Conservation (phyloP, 2,113 vertebrate species). For the Sinocyclocheilus grahami region DNA sequence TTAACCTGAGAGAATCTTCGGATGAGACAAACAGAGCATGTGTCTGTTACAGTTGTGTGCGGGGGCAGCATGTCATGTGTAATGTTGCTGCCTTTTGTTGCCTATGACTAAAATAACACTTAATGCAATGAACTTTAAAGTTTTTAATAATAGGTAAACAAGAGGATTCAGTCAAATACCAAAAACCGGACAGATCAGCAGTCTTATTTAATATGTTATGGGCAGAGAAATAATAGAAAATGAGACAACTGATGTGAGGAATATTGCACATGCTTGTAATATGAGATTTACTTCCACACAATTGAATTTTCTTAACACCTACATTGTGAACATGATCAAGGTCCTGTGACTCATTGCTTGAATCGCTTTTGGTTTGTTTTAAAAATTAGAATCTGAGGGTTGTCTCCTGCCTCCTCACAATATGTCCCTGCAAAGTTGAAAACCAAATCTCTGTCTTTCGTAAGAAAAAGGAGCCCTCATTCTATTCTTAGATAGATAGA, state of each 20-base stretch:
- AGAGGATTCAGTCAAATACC: too few species aligned
- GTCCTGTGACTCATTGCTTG: constrained; percentile 18
- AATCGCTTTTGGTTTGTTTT: too few species aligned
- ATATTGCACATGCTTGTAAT: background rate
- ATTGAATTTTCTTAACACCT: background rate
- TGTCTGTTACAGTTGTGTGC: background rate
- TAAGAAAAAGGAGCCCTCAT: too few species aligned
- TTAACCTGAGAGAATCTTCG: background rate
- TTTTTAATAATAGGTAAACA: background rate
- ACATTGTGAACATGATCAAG: constrained; percentile 18
- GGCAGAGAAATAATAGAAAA: background rate
- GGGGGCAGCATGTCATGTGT: too few species aligned
- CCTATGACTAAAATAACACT: background rate
- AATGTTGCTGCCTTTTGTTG: background rate
- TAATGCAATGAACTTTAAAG: background rate
- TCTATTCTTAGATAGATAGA: too few species aligned
- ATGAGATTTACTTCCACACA: background rate
- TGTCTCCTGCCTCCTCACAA: too few species aligned
- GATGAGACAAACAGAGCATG: background rate
- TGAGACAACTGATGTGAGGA: background rate
- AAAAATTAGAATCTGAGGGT: too few species aligned
- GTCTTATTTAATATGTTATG: background rate
- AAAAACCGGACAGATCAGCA: background rate
- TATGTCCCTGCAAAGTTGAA: too few species aligned
- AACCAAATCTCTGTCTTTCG: too few species aligned